These are phyloP conservation scores for Dysidea cf. avara DNA, from an alignment of 37 sponge, comb jelly and placozoan species.

Conservation along the genomic window DNA sequence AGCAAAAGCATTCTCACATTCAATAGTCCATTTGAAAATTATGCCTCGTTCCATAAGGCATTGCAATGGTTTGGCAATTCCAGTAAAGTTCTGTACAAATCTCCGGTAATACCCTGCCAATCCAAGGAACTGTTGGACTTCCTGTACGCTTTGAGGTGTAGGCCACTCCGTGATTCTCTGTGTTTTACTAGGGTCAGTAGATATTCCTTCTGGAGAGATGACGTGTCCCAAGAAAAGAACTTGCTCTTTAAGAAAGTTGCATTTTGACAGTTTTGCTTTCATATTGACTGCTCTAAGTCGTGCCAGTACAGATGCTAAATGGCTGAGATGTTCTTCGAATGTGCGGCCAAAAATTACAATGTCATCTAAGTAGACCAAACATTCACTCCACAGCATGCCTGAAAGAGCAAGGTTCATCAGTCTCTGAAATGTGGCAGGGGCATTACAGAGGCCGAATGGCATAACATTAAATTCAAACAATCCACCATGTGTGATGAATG, in stretches of 20 bases:
- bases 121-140: conserved; percentile 11
- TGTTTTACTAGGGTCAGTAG: background rate
- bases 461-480: conserved; percentile 45
- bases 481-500: conserved; percentile 36
- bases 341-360: conserved; percentile 29
- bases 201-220: conserved; percentile 15
- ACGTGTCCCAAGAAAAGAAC: conserved; percentile 46
- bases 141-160: background rate
- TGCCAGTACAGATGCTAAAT: no score
- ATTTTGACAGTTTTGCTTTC: conserved; percentile 24
- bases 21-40: conserved; percentile 1
- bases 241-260: conserved; percentile 8
- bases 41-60: background rate
- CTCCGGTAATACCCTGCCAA: conserved; percentile 4
- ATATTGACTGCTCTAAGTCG: conserved; percentile 26
- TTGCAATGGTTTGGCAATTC: conserved; percentile 4
- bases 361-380: conserved; percentile 54
- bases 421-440: conserved; percentile 34
- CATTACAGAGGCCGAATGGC: conserved; percentile 52
- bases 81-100: background rate
- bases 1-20: background rate
- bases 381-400: conserved; percentile 23
- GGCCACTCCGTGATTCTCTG: conserved; percentile 4
- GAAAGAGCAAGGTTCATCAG: conserved; percentile 41
- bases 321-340: conserved; percentile 18